Evolutionary conservation across 2,797 vertebrate species (phyloP), one percentile per base, ranked within the genome.

Genomic region (Valencia hispanica): DNA sequence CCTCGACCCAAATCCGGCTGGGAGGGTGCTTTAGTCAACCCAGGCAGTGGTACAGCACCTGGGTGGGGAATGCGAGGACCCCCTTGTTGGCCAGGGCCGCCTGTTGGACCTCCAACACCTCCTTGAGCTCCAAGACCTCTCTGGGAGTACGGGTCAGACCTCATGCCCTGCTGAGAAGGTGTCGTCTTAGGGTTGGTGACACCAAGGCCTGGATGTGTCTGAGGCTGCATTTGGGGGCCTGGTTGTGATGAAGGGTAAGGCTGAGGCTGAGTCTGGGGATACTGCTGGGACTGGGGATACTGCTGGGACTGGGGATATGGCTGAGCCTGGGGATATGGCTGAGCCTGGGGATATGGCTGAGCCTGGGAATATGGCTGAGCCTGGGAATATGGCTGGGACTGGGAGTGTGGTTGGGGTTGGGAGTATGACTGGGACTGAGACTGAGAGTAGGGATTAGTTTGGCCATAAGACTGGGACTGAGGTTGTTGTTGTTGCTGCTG

Each of bases 1-100:
- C 95, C 93, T 51, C 96, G 95, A 75, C 95, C 95, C 45, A 94
- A 91, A 81, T 97, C 97, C 0, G 96, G 96, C 91, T 97, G 96
- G 59, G 94, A 95, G 18, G 95, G 93, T 7, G 95, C 94, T 92
- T 97, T 97, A 45, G 95, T 91, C 91, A 97, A 89, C 57, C 95
- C 95, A 74, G 95, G 96, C 73, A 95, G 94, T 0, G 93, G 94
- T 5, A 95, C 94, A 0, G 90, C 94, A 0, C 94, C 80, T 12
- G 96, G 94, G 47, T 96, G 96, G 82, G 94, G 94, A 86, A 95
- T 95, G 25, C 94, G 86, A 55, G 94, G 90, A n/a, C 89, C 91
- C 65, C 95, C 96, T 11, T 72, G 80, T 68, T 93, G 93, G 34
- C 36, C 70, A 12, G 72, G 77, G n/a, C 84, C 91, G 73, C 79